These are phyloP conservation scores for Brachionus manjavacas DNA, from an alignment of 1,140 invertebrate genomes.

Conservation along the genomic window DNA sequence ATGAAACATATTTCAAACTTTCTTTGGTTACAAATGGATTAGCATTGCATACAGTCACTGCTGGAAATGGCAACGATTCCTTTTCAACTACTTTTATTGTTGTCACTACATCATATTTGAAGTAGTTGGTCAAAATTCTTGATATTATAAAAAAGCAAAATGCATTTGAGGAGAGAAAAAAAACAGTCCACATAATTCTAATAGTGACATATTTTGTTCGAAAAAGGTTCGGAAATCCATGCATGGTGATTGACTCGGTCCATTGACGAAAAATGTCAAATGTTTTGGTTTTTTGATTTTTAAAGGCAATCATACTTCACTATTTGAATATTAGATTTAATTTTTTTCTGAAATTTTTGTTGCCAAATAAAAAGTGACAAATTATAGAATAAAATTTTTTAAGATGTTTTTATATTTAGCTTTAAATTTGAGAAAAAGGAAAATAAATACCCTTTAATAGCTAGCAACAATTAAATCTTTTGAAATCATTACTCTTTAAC, in stretches of 20 bases:
- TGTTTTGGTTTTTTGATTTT: too few relatives aligned
- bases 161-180: not conserved
- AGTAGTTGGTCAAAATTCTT: not conserved
- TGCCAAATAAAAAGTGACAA: too few relatives aligned
- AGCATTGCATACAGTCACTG: conserved; percentile 11
- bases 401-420: too few relatives aligned
- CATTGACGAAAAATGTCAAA: not conserved
- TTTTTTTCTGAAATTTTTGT: too few relatives aligned
- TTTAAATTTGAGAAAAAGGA: too few relatives aligned
- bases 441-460: too few relatives aligned
- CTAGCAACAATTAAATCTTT: too few relatives aligned
- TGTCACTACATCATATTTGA: not conserved
- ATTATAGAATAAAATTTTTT: too few relatives aligned
- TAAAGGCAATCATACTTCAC: too few relatives aligned
- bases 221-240: conserved; percentile 6
- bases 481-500: too few relatives aligned
- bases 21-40: not conserved
- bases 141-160: not conserved
- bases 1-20: not conserved
- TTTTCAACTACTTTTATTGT: conserved; percentile 1
- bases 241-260: not conserved
- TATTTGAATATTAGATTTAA: too few relatives aligned
- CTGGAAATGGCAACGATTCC: not conserved
- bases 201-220: not conserved
- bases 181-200: not conserved